These are phyloP conservation scores for Oscheius sp. DNA, from an alignment of 2,888 invertebrate species.

Conservation along the genomic window DNA sequence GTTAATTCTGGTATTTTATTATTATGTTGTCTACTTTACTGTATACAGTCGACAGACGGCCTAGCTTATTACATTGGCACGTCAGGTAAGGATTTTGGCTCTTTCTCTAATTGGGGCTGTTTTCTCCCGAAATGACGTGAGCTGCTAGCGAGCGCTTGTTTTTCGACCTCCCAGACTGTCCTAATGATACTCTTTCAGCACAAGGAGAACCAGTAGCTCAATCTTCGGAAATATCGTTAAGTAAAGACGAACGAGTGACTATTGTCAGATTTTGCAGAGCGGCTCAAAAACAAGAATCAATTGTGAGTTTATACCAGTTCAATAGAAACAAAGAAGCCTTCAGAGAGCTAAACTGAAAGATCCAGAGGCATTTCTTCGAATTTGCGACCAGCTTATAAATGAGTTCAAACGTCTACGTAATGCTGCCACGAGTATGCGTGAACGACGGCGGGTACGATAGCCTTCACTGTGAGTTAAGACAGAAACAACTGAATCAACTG, in stretches of 20 bases:
- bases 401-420: conserved; percentile 22
- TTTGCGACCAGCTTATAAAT: conserved; percentile 33
- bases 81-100: conserved; percentile 14
- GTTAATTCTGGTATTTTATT: conserved; percentile 30
- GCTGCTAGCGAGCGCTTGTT: background rate
- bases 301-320: conserved; percentile 13
- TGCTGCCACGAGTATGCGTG: conserved; percentile 17
- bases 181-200: conserved; percentile 17
- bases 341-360: conserved; percentile 38
- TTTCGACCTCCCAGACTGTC: background rate
- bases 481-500: background rate
- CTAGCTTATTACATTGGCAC: conserved; percentile 28
- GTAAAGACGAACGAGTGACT: conserved; percentile 29
- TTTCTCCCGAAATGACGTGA: no score
- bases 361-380: conserved; percentile 28
- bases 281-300: conserved; percentile 24
- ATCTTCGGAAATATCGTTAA: conserved; percentile 14
- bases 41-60: conserved; percentile 27
- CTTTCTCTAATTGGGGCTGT: no score
- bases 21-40: conserved; percentile 28
- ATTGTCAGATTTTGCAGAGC: conserved; percentile 29
- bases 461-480: conserved; percentile 6
- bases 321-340: background rate
- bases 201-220: conserved; percentile 28
- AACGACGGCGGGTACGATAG: conserved; percentile 20